These are phyloP conservation scores for Mythimna impura DNA, from an alignment of 2,888 invertebrate genomes.

Conservation along the genomic window DNA sequence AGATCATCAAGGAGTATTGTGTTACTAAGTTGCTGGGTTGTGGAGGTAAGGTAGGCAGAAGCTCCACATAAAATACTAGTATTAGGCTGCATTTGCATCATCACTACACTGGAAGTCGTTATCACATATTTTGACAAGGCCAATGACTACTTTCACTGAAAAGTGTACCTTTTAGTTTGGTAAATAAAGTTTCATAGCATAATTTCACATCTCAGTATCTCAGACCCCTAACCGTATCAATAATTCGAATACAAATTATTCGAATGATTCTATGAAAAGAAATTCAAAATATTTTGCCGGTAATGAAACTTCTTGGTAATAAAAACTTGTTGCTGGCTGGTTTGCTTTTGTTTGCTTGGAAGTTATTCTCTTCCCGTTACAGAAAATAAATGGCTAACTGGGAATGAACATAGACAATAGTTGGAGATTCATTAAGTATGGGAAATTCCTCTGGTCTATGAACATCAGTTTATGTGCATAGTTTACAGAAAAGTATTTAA, in stretches of 20 bases:
- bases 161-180: neutral
- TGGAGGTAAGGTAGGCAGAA: no score
- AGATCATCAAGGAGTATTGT: no score
- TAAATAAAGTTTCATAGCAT: neutral
- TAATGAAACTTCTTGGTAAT: conserved; percentile 31
- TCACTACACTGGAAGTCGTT: no score
- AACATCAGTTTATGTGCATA: conserved; percentile 13
- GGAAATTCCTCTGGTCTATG: conserved; percentile 28
- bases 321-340: conserved; percentile 21
- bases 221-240: conserved; percentile 22
- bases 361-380: conserved; percentile 27
- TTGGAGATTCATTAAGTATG: conserved; percentile 34
- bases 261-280: conserved; percentile 20
- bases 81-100: no score
- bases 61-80: no score
- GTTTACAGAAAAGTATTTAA: conserved; percentile 4
- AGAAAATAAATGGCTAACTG: conserved; percentile 37
- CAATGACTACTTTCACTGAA: neutral
- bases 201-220: neutral
- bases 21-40: no score
- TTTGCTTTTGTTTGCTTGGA: conserved; percentile 20
- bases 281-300: conserved; percentile 32
- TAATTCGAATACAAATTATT: conserved; percentile 33
- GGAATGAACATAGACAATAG: conserved; percentile 37
- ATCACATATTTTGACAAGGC: neutral